Evolutionary conservation across 1,140 invertebrate species (phyloP), one percentile per base, ranked within the genome.

Genomic region (Diorhabda carinulata): DNA sequence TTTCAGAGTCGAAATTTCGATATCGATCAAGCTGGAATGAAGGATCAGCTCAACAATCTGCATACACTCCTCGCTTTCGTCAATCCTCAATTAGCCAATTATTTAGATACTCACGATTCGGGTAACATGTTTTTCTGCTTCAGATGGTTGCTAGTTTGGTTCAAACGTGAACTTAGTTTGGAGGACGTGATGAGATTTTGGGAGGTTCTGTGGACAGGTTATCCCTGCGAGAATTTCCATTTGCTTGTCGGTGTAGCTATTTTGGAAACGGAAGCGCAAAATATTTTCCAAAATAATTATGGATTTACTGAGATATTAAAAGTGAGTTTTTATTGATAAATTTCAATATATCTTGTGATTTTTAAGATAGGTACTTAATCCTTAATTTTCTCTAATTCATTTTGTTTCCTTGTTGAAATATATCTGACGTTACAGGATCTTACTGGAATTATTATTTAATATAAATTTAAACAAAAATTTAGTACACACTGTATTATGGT

Each of bases 111-210:
- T 42, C 92, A 98, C 77, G 96, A 99, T 70, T 98, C 97, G 3
- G 92, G 91, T 3, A 98, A 99, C 80, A 96, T 99, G 92, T 99
- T 97, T 80, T 99, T 99, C 82, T 98, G 96, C 82, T 99, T 99
- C 83, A 91, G 98, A 10, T 94, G 93, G 92, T 83, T 94, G 3
- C 83, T 95, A 3, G 92, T 95, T 5, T 87, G 91, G 82, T 94
- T 93, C 75, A 95, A 95, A 81, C 80, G 92, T 71, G 92, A 95
- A 82, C 90, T 95, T 74, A 86, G 85, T 43, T 85, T 89, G 61
- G 81, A 86, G 3, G 91, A 94, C 77, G 90, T 93, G 57, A 88
- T 93, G 83, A 87, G 88, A 75, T 77, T 92, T 57, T 92, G 91
- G 89, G 89, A 96, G 84, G 90, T 95, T 5, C 78, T 97, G 4